These are phyloP conservation scores for Haliclystus octoradiatus DNA, from an alignment of 30 jellyfish, hydroid and myxozoan genomes.

Conservation along the genomic window DNA sequence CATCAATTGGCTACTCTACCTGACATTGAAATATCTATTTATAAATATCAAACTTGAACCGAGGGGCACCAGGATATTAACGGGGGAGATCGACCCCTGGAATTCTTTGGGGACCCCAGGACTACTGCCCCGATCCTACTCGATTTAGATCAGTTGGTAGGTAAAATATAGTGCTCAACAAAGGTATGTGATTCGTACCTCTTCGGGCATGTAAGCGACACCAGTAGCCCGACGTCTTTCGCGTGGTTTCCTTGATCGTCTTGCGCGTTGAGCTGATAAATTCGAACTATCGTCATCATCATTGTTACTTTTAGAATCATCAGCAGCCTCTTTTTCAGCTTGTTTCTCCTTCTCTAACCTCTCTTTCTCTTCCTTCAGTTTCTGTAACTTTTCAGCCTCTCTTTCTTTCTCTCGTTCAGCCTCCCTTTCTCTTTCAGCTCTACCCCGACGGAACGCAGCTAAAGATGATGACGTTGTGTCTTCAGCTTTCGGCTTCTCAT, in stretches of 20 bases:
- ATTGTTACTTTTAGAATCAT: conserved; percentile 9
- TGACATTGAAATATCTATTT: too few species aligned
- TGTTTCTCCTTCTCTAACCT: conserved; percentile 25
- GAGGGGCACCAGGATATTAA: too few species aligned
- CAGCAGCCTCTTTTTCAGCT: conserved; percentile 27
- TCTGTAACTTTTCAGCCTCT: conserved; percentile 10
- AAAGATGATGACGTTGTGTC: not conserved
- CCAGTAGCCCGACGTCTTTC: conserved; percentile 87
- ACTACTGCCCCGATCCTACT: too few species aligned
- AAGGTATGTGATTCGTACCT: conserved; percentile 45
- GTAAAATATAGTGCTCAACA: too few species aligned
- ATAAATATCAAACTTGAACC: too few species aligned
- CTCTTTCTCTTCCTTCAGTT: conserved; percentile 9
- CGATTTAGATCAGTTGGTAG: too few species aligned
- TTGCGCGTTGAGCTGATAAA: conserved; percentile 61
- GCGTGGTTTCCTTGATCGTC: conserved; percentile 46
- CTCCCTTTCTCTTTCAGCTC: conserved; percentile 1
- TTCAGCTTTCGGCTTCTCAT: not conserved
- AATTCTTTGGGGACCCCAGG: too few species aligned
- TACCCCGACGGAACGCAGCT: conserved; percentile 38
- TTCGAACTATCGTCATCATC: conserved; percentile 41
- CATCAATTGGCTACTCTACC: too few species aligned
- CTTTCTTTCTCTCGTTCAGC: conserved; percentile 12
- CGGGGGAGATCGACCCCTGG: too few species aligned
- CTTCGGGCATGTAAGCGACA: conserved; percentile 87